phyloP scores from a whole-genome alignment of 2,797 vertebrate genomes.

The Clarias laeviceps region DNA sequence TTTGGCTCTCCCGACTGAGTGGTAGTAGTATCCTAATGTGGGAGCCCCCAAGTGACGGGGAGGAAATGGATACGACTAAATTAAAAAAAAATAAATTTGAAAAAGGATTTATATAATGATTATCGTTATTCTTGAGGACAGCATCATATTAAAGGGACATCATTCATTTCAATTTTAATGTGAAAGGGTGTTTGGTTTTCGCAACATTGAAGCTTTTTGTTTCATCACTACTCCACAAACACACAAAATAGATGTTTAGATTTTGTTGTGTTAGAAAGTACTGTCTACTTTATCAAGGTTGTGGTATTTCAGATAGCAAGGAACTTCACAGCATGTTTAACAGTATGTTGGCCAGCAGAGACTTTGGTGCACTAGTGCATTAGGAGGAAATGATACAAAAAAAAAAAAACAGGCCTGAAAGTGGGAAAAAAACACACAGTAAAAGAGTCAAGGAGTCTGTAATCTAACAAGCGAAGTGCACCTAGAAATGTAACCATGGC shows the following conservation, averaged over 20 bases:
- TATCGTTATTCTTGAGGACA: too few species aligned
- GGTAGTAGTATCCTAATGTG: too few species aligned
- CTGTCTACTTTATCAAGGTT: too few species aligned
- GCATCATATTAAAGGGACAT: too few species aligned
- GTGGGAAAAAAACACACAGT: background rate
- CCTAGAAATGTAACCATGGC: background rate
- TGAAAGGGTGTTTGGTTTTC: background rate
- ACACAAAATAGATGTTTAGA: background rate
- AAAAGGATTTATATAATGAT: too few species aligned
- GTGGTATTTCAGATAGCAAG: background rate
- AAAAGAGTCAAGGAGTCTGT: background rate
- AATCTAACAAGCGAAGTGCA: background rate
- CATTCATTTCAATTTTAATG: too few species aligned
- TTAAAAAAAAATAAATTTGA: too few species aligned
- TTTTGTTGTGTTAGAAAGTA: background rate
- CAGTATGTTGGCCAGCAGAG: background rate
- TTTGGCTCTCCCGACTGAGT: too few species aligned
- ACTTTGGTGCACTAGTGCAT: background rate
- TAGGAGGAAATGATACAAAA: background rate
- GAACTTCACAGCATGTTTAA: background rate
- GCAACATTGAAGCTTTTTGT: background rate
- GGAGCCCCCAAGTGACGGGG: too few species aligned
- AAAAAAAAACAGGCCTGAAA: background rate
- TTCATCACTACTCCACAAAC: background rate
- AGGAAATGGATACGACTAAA: too few species aligned